Evolutionary conservation across 2,113 vertebrate genomes (phyloP), one percentile per base, ranked within the genome.

Genomic region (Halcyon senegalensis): DNA sequence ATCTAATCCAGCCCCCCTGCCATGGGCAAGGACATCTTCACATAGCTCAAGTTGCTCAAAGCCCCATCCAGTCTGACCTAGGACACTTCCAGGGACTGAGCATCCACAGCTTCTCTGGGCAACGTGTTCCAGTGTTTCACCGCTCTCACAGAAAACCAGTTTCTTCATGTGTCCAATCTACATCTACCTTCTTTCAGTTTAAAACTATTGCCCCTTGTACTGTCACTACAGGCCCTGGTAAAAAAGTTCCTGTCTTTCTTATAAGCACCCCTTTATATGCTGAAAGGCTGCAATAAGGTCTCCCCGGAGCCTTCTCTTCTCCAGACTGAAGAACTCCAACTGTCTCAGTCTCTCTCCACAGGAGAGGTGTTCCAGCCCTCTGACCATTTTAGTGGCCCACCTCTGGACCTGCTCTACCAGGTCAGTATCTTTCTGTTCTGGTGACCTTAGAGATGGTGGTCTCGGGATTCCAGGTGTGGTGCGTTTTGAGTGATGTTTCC

Each of bases 241-340:
- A 89, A 82, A 82, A 95, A 64, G 5, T 21, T 18, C 44, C 44
- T 21, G 0, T 33, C 35, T 82, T 69, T 66, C 7, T n/a, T 55
- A 46, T 13, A 9, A 72, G 30, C 1, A 5, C 6, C 11, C 2
- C 9, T 43, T 62, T 50, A 62, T 3, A 14, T 6, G 39, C 0
- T 78, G 24, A 25, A 77, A 77, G 15, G 73, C 11, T 2, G 3
- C 53, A 60, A 23, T 15, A 74, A 80, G 3, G 27, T 68, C 10
- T 35, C 10, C 23, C 6, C 0, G 6, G 13, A 83, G 24, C 19
- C 13, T 84, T 66, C 43, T 74, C 13, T 84, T 66, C 33, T 70
- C 6, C 30, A 39, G 31, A 19, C 20, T 77, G 23, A 81, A 46
- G 15, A 77, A 39, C 27, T 14, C 18, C 21, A 59, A 9, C 10